A percentile compares a stretch with the other conserved stretches of the same genome.
phyloP scores from a whole-genome alignment of 1,140 invertebrate genomes.

The Cryptotermes secundus region DNA sequence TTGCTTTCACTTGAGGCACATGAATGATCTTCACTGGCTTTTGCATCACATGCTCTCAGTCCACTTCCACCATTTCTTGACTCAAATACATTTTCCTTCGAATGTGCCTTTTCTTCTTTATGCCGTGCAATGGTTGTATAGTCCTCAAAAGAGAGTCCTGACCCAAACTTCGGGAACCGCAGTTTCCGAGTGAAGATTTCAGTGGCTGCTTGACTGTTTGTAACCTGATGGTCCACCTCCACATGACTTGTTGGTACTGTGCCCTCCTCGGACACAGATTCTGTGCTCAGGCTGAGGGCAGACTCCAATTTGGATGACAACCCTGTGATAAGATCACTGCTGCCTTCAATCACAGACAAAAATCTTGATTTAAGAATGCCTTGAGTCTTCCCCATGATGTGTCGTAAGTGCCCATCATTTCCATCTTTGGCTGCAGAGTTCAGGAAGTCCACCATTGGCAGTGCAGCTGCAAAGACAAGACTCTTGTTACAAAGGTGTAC shows the following conservation, averaged over 20 bases:
- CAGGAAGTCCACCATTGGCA: slow-evolving; percentile 28
- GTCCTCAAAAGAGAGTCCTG: slow-evolving; percentile 50
- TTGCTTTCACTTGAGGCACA: slow-evolving; percentile 29
- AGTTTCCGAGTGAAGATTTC: slow-evolving; percentile 33
- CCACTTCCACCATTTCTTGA: neutral
- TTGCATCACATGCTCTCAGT: neutral
- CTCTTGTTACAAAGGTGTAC: neutral
- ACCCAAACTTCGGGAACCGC: slow-evolving; percentile 38
- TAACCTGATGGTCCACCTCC: neutral
- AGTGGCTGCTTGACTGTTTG: slow-evolving; percentile 11
- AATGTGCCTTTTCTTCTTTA: slow-evolving; percentile 43
- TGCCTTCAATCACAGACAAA: slow-evolving; percentile 33
- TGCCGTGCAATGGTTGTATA: slow-evolving; percentile 51
- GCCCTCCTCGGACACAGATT: slow-evolving; percentile 20
- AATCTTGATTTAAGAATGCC: slow-evolving; percentile 32
- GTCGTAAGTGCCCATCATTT: neutral
- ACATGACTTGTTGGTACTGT: neutral
- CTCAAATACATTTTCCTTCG: neutral
- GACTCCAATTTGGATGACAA: slow-evolving; percentile 33
- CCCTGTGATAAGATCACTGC: slow-evolving; percentile 33
- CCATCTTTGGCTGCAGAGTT: slow-evolving; percentile 6
- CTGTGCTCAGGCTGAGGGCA: slow-evolving; percentile 35
- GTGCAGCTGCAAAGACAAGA: neutral
- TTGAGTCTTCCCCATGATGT: slow-evolving; percentile 32
- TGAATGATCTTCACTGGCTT: neutral